Evolutionary conservation across 2,888 invertebrate genomes (phyloP).

Genomic region (Cylloceria caligata): DNA sequence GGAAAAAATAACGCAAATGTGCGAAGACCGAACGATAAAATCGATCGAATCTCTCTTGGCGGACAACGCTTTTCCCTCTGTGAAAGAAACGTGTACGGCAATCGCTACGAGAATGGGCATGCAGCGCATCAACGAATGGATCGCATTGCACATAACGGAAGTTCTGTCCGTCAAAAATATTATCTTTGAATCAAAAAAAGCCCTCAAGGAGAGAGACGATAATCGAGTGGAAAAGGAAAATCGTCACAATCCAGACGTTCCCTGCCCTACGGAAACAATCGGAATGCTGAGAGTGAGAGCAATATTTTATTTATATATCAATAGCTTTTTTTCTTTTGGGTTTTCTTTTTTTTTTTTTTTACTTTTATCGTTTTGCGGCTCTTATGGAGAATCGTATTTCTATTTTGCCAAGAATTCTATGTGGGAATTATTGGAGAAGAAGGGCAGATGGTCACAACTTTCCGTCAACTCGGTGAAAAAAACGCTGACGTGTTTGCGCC

Average conservation of each 20-base stretch:
- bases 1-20: slow-evolving; percentile 74
- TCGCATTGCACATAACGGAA: slow-evolving; percentile 84
- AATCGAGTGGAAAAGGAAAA: slow-evolving; percentile 59
- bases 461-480: slow-evolving; percentile 68
- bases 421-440: slow-evolving; percentile 79
- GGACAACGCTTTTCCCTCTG: slow-evolving; percentile 85
- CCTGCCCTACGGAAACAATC: slow-evolving; percentile 76
- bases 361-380: slow-evolving; percentile 9
- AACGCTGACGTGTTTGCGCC: slow-evolving; percentile 72
- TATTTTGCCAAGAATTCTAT: slow-evolving; percentile 72
- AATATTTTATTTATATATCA: slow-evolving; percentile 17
- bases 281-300: slow-evolving; percentile 76
- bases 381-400: slow-evolving; percentile 10
- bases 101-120: slow-evolving; percentile 85
- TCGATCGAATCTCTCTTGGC: slow-evolving; percentile 86
- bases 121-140: slow-evolving; percentile 87
- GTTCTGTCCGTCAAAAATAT: slow-evolving; percentile 79
- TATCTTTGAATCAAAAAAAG: slow-evolving; percentile 62
- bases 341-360: too few species aligned
- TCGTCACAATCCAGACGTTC: slow-evolving; percentile 74
- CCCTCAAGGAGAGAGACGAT: slow-evolving; percentile 41
- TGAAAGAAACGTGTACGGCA: slow-evolving; percentile 85
- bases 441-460: slow-evolving; percentile 70
- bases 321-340: background rate
- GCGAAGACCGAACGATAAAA: slow-evolving; percentile 75